These are phyloP conservation scores for Athrips mouffetella DNA, from an alignment of 2,888 invertebrate genomes.

Conservation along the genomic window DNA sequence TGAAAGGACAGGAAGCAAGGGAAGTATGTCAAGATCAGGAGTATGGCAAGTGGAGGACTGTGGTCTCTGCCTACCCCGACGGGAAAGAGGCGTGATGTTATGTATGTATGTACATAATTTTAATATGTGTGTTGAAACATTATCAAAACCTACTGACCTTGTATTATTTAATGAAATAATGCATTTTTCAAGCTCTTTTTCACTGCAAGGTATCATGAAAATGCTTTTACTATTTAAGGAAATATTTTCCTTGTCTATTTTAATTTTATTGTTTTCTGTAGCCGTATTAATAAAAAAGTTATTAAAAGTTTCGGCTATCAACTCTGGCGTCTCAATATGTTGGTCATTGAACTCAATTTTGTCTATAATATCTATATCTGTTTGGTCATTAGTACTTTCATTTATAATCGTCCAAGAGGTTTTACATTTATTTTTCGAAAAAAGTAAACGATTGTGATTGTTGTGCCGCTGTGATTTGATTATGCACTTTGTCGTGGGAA, in stretches of 20 bases:
- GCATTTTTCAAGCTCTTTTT: background rate
- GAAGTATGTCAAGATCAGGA: too few relatives aligned
- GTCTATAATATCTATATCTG: background rate
- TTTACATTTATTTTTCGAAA: constrained; percentile 1
- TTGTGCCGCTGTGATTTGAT: background rate
- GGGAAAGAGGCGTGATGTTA: too few relatives aligned
- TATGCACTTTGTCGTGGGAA: background rate
- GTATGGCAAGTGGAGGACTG: too few relatives aligned
- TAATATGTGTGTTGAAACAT: background rate
- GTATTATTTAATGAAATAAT: background rate
- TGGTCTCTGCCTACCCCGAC: too few relatives aligned
- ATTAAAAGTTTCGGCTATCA: constrained; percentile 4
- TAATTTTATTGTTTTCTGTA: too few relatives aligned
- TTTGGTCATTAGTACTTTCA: background rate
- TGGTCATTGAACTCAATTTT: background rate
- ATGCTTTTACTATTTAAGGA: background rate
- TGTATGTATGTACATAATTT: background rate
- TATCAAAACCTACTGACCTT: constrained; percentile 1
- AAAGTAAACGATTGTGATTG: background rate
- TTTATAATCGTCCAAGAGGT: constrained; percentile 1
- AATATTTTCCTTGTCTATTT: too few relatives aligned
- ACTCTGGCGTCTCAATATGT: background rate
- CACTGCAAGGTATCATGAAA: background rate
- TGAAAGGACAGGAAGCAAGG: too few relatives aligned
- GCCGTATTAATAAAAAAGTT: background rate